Evolutionary conservation across 2,888 invertebrate genomes (phyloP).

Genomic region (Trichogramma dendrolimi): DNA sequence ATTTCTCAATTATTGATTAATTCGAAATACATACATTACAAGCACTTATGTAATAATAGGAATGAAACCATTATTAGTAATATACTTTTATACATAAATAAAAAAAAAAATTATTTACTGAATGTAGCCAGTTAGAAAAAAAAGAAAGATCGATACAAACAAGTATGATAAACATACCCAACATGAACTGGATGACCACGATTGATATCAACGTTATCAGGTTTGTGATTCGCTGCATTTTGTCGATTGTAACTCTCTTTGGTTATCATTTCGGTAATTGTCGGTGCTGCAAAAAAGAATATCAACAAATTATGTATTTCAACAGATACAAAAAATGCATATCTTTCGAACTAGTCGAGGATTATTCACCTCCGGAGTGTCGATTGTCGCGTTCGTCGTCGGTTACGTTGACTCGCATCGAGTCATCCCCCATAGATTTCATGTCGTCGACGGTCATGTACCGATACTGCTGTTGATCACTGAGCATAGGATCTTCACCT

Average conservation of each 20-base stretch:
- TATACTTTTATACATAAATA: neutral
- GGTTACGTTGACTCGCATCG: constrained; percentile 87
- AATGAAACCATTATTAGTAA: neutral
- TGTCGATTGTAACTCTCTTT: constrained; percentile 53
- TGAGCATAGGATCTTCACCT: constrained; percentile 89
- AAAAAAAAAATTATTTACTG: neutral
- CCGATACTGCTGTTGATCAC: constrained; percentile 81
- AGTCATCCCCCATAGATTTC: constrained; percentile 92
- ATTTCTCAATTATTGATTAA: neutral
- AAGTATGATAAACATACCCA: constrained; percentile 55
- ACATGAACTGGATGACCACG: constrained; percentile 61
- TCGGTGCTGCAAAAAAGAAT: constrained; percentile 39
- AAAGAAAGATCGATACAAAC: constrained; percentile 6
- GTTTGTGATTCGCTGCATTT: constrained; percentile 57
- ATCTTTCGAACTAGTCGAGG: neutral
- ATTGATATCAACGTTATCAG: constrained; percentile 62
- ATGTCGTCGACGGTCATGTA: constrained; percentile 93
- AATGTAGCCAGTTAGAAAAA: neutral
- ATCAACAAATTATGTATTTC: neutral
- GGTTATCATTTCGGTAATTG: constrained; percentile 50
- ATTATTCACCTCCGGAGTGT: constrained; percentile 46
- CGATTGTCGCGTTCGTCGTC: constrained; percentile 79
- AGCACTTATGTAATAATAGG: too few species aligned
- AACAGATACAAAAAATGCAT: neutral
- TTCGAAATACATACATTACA: too few species aligned